Evolutionary conservation across 2,113 vertebrate genomes (phyloP), one percentile per base, ranked within the genome.

Genomic region (Spilogale gracilis): DNA sequence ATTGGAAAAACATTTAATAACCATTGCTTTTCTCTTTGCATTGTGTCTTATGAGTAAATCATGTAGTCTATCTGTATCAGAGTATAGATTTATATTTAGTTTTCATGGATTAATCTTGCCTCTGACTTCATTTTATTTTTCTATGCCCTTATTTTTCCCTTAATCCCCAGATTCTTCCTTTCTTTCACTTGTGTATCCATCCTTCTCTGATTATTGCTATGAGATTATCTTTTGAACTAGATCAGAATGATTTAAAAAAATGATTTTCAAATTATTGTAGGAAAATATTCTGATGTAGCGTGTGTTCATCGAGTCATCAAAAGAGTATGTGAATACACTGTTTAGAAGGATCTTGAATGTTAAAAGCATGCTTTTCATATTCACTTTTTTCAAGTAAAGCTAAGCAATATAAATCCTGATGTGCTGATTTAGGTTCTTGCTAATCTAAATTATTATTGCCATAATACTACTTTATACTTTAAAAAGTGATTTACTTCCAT

Each of bases 41-140:
- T 67, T 85, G 6, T 61, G 7, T 82, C 13, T 21, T 81, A 18
- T 18, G 52, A 69, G 76, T 58, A 71, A 95, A 85, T 61, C 20
- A 9, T 21, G 23, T 11, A 67, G 2, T 9, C 87, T 79, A 4
- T 69, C 52, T 84, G 56, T 61, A 93, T 80, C 52, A 71, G 52
- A 89, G 7, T 48, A 32, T 25, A 63, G 69, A 84, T 65, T 69
- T 85, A 12, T 67, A 58, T 54, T 63, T 89, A 56, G 54, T 94
- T 50, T 74, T 85, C 45, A 20, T 63, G 21, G 48, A 20, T 73
- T 82, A 67, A 60, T 89, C 8, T 89, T 90, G 69, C 13, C 2
- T 69, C 85, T 71, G 25, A 11, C 18, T 61, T 93, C 60, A 65
- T 76, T 96, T 95, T 43, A 48, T 23, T 89, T 81, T 97, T 88